Percentiles rank a stretch among this genome's conserved stretches.
Evolutionary conservation across 2,113 vertebrate species (phyloP).

Genomic region (Origma solitaria): DNA sequence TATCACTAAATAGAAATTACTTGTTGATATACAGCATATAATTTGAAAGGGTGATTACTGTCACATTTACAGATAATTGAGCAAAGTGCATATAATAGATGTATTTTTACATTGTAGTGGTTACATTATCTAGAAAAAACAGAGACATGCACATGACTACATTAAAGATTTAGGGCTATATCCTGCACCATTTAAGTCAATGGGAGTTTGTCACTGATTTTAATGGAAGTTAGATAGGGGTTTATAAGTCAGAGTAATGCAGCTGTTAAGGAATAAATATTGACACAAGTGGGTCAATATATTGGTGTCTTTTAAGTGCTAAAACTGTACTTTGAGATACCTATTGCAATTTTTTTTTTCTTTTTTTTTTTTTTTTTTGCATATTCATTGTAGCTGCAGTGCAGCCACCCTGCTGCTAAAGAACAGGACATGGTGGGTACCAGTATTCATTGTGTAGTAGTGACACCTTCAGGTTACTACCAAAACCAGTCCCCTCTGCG

Average conservation of each 20-base stretch:
- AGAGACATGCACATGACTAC: neutral
- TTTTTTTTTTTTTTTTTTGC: neutral
- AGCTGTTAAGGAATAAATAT: constrained; percentile 34
- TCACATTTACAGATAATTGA: constrained; percentile 14
- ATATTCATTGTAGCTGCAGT: constrained; percentile 5
- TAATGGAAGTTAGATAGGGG: neutral
- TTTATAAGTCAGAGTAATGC: neutral
- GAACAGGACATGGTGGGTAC: neutral
- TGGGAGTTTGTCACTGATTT: constrained; percentile 32
- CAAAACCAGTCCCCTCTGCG: neutral
- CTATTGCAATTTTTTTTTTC: neutral
- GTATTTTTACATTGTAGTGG: neutral
- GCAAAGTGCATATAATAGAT: neutral
- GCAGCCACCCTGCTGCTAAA: neutral
- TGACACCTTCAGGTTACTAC: constrained; percentile 49
- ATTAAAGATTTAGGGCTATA: constrained; percentile 34
- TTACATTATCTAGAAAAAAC: neutral
- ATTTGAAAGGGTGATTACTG: neutral
- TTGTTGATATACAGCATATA: constrained; percentile 18
- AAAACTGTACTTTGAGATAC: constrained; percentile 10
- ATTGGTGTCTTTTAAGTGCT: constrained; percentile 42
- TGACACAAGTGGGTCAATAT: constrained; percentile 30
- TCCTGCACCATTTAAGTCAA: neutral
- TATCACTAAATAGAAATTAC: constrained; percentile 18
- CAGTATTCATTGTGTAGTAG: constrained; percentile 33